Evolutionary conservation across 2,888 invertebrate genomes (phyloP), one percentile per base, ranked within the genome.

Genomic region (Lycocerus yunnanus): DNA sequence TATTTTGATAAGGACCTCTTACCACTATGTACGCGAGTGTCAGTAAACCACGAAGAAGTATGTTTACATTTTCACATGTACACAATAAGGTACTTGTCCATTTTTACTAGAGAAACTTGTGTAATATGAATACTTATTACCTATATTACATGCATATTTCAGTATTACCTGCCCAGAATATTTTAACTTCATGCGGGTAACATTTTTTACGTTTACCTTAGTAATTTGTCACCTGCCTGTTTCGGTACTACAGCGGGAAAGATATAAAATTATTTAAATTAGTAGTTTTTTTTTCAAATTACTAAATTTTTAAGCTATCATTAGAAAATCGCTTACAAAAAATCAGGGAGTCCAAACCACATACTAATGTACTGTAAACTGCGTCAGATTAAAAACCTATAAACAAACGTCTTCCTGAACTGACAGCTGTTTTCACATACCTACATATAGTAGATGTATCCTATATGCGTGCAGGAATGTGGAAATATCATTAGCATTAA

Each of bases 351-450:
- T 13, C 72, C 65, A 66, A 69, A 66, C 73, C 73, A 14, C 66
- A 65, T 60, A 59, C 66, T 73, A 73, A 74, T 74, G 68, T 63
- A 71, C 68, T 68, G 68, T 75, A 75, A 75, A 75, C 68, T 69
- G 71, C 59, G 58, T 43, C 63, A 70, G 75, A 75, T 75, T 75
- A 75, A 75, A 73, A 73, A 70, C 67, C 68, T 72, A 75, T 75
- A 75, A 74, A 72, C 27, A 63, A 66, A 24, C 67, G 67, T 72
- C 72, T 69, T 78, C 76, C 70, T 74, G 69, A 70, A 59, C 24
- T 14, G 66, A 72, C 78, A 78, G 78, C 78, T 78, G 78, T 72
- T 76, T 73, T 74, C 71, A 69, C 75, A 77, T 71, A 77, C 75
- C 65, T 72, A 59, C 27, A 27, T 27, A n/a, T n/a, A n/a, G n/a